These are phyloP conservation scores for Leptocoma aspasia DNA, from an alignment of 2,113 vertebrate genomes.

Conservation along the genomic window DNA sequence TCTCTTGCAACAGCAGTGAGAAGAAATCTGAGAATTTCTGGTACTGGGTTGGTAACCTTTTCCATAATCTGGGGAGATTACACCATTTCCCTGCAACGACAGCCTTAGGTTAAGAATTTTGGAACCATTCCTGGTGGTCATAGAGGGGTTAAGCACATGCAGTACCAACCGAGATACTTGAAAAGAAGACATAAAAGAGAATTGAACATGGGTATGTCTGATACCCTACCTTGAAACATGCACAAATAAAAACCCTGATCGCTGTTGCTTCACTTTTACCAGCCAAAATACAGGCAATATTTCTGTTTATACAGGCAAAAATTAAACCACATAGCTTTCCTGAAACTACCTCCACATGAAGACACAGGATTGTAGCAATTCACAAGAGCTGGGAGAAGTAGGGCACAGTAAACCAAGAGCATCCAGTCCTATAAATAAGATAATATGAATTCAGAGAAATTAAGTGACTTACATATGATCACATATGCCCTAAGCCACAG, in stretches of 20 bases:
- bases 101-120: neutral
- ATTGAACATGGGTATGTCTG: neutral
- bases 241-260: neutral
- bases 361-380: neutral
- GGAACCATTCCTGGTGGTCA: neutral
- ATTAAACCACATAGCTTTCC: neutral
- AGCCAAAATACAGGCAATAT: neutral
- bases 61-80: neutral
- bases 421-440: neutral
- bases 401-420: neutral
- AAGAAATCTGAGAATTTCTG: neutral
- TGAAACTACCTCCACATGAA: neutral
- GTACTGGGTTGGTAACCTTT: neutral
- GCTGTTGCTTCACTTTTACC: neutral
- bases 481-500: neutral
- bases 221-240: neutral
- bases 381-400: neutral
- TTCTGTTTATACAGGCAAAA: neutral
- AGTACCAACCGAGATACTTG: neutral
- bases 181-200: neutral
- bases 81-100: neutral
- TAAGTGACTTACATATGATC: neutral
- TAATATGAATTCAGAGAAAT: neutral
- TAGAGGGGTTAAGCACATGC: neutral
- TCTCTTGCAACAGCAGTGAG: neutral